Evolutionary conservation across 2,888 invertebrate species (phyloP).

Genomic region (Chrysina gloriosa): DNA sequence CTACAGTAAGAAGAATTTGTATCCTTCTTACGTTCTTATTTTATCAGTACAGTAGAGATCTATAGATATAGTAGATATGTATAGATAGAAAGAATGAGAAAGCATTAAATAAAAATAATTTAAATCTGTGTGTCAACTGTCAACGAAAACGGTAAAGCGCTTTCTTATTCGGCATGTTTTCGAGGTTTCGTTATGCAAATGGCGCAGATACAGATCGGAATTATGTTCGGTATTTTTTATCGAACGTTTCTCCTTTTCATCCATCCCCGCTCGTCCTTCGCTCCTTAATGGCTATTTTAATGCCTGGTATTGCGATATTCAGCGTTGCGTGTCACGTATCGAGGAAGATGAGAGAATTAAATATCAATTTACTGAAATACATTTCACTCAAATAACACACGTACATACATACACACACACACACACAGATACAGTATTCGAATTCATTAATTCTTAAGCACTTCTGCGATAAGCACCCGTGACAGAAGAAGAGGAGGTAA

Average conservation of each 20-base stretch:
- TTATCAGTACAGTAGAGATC: too few relatives aligned
- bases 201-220: constrained; percentile 35
- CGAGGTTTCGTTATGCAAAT: constrained; percentile 39
- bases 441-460: constrained; percentile 60
- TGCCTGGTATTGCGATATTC: constrained; percentile 42
- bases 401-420: background rate
- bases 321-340: constrained; percentile 55
- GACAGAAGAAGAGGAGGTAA: constrained; percentile 55
- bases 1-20: too few relatives aligned
- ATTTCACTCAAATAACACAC: constrained; percentile 57
- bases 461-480: constrained; percentile 56
- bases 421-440: constrained; percentile 51
- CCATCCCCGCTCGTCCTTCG: constrained; percentile 17
- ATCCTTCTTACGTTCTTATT: too few relatives aligned
- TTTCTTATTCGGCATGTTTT: constrained; percentile 16
- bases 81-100: background rate
- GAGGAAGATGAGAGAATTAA: constrained; percentile 54
- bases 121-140: constrained; percentile 24
- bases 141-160: constrained; percentile 30
- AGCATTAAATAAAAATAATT: constrained; percentile 10
- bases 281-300: constrained; percentile 41
- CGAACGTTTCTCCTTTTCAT: constrained; percentile 41
- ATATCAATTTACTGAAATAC: constrained; percentile 60
- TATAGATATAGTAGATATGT: background rate
- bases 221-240: constrained; percentile 41